Percentiles rank a stretch among this genome's conserved stretches.
phyloP scores from a whole-genome alignment of 2,888 invertebrate genomes.

The Druceiella hillmani region DNA sequence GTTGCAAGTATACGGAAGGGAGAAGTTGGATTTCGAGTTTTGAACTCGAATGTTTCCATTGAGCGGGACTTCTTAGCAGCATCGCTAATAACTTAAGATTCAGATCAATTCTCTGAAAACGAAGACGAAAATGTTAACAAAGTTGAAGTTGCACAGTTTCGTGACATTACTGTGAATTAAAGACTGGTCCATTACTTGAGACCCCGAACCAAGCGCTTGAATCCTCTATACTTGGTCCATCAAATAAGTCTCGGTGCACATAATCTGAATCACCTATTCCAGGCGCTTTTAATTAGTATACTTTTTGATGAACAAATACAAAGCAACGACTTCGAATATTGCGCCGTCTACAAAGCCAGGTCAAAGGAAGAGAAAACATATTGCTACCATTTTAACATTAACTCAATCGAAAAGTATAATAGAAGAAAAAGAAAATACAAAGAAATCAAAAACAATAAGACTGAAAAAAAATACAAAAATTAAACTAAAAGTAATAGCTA shows the following conservation, averaged over 20 bases:
- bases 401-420: too few species aligned
- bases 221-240: slow-evolving; percentile 19
- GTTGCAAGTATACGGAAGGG: slow-evolving; percentile 11
- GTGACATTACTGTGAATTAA: slow-evolving; percentile 20
- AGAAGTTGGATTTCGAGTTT: slow-evolving; percentile 18
- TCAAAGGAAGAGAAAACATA: slow-evolving; percentile 20
- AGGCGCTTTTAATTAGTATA: slow-evolving; percentile 23
- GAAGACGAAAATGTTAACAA: slow-evolving; percentile 18
- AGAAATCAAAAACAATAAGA: slow-evolving; percentile 19
- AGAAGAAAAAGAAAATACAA: slow-evolving; percentile 22
- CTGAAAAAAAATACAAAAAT: slow-evolving; percentile 20
- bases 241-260: too few species aligned
- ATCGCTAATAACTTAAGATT: slow-evolving; percentile 18
- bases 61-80: slow-evolving; percentile 20
- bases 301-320: slow-evolving; percentile 21
- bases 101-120: slow-evolving; percentile 21
- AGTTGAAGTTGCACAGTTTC: slow-evolving; percentile 17
- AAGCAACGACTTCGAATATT: slow-evolving; percentile 24
- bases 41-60: slow-evolving; percentile 17
- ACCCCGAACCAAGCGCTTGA: too few species aligned
- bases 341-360: slow-evolving; percentile 22
- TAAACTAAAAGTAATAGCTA: slow-evolving; percentile 20
- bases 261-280: slow-evolving; percentile 20
- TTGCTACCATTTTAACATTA: too few species aligned
- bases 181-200: too few species aligned